These are phyloP conservation scores for Polypterus bichir DNA, from an alignment of 2,113 vertebrate species.

Conservation along the genomic window DNA sequence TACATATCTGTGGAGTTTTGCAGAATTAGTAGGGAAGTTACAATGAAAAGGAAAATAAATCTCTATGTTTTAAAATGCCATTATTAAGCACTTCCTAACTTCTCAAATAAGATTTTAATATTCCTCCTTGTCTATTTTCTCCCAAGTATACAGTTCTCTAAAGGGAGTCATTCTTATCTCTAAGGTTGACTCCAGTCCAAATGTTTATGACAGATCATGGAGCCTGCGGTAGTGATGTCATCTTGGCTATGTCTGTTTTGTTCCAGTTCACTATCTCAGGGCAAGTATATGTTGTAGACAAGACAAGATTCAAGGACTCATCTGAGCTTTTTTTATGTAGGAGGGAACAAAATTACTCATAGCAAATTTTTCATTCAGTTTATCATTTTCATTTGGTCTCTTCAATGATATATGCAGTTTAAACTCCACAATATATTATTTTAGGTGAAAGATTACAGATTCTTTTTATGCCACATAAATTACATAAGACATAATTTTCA, in stretches of 20 bases:
- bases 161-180: constrained; percentile 45
- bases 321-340: constrained; percentile 17
- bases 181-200: constrained; percentile 40
- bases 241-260: constrained; percentile 37
- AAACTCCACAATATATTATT: constrained; percentile 43
- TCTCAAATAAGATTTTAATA: constrained; percentile 56
- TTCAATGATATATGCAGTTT: constrained; percentile 37
- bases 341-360: constrained; percentile 36
- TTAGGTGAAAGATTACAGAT: constrained; percentile 24
- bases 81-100: constrained; percentile 31
- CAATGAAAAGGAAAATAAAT: no score
- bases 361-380: constrained; percentile 37
- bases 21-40: no score
- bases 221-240: constrained; percentile 54
- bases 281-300: constrained; percentile 31
- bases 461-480: constrained; percentile 23
- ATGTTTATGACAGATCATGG: constrained; percentile 54
- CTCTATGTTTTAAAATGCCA: no score
- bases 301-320: constrained; percentile 42
- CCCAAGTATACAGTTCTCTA: constrained; percentile 30
- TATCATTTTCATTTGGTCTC: constrained; percentile 14
- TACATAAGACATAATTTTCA: constrained; percentile 26
- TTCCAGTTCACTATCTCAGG: constrained; percentile 35
- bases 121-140: constrained; percentile 30
- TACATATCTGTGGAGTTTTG: no score